Evolutionary conservation across 53 echinoderm and acorn worm genomes (phyloP).

Genomic region (Hippasteria phrygiana): DNA sequence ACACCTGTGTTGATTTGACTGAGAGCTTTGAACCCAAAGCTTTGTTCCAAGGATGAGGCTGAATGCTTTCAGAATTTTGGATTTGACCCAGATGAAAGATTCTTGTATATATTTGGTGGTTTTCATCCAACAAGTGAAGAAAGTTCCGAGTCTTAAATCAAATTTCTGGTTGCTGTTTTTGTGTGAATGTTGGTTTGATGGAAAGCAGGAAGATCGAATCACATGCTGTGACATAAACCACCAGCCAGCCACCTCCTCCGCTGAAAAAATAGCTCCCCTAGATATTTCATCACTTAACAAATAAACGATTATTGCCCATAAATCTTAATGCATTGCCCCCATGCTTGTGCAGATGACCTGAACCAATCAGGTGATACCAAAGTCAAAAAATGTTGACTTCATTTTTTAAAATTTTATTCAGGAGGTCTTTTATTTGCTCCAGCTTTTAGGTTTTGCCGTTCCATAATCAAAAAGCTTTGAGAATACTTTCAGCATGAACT

Average conservation of each 20-base stretch:
- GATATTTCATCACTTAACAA: constrained; percentile 67
- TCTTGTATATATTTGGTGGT: constrained; percentile 19
- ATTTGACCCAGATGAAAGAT: constrained; percentile 29
- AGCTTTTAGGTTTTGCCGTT: neutral
- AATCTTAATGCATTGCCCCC: constrained; percentile 34
- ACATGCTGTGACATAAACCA: constrained; percentile 49
- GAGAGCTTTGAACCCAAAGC: neutral
- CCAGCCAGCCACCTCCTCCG: constrained; percentile 2
- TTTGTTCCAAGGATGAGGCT: constrained; percentile 4
- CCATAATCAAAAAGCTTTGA: neutral
- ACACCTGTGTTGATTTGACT: constrained; percentile 37
- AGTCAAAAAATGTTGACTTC: constrained; percentile 42
- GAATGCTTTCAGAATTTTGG: neutral
- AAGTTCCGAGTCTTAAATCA: constrained; percentile 37
- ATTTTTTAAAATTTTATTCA: constrained; percentile 11
- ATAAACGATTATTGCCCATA: constrained; percentile 65
- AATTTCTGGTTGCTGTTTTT: neutral
- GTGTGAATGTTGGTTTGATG: constrained; percentile 15
- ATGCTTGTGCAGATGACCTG: constrained; percentile 13
- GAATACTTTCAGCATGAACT: too few relatives aligned
- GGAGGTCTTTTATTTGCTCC: neutral
- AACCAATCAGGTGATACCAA: neutral
- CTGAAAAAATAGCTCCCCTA: constrained; percentile 15
- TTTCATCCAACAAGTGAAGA: constrained; percentile 23
- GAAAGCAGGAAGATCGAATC: constrained; percentile 12